Evolutionary conservation across 2,888 invertebrate species (phyloP).

Genomic region (Drosophila borealis): DNA sequence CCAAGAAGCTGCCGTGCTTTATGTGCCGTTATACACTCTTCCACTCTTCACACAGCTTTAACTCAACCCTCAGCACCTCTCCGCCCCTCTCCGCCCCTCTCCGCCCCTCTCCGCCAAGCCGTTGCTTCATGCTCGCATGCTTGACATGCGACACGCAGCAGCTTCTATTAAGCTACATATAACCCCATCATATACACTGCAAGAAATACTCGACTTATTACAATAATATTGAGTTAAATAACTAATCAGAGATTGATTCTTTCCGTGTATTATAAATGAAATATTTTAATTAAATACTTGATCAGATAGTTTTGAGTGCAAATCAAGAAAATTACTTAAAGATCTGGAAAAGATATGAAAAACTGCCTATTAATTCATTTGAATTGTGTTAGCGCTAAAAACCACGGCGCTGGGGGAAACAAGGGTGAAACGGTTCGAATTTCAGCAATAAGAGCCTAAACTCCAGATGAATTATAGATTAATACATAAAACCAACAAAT

Average conservation of each 20-base stretch:
- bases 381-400: background rate
- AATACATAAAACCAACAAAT: too few relatives aligned
- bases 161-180: conserved; percentile 50
- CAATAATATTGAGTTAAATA: too few relatives aligned
- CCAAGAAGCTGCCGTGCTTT: conserved; percentile 56
- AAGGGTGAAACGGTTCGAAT: background rate
- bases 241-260: too few relatives aligned
- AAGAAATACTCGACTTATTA: conserved; percentile 17
- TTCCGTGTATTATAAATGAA: too few relatives aligned
- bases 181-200: conserved; percentile 48
- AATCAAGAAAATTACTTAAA: too few relatives aligned
- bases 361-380: too few relatives aligned
- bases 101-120: background rate
- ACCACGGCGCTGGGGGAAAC: background rate
- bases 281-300: too few relatives aligned
- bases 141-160: conserved; percentile 57
- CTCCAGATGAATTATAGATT: background rate
- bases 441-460: background rate
- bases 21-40: conserved; percentile 48
- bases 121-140: conserved; percentile 19
- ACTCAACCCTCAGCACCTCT: background rate
- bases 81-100: background rate
- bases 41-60: conserved; percentile 31
- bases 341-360: too few relatives aligned
- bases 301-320: too few relatives aligned